A percentile compares a stretch with the other conserved stretches of the same genome.
Conservation (phyloP, 2,113 vertebrate species). For the Salminus brasiliensis region DNA sequence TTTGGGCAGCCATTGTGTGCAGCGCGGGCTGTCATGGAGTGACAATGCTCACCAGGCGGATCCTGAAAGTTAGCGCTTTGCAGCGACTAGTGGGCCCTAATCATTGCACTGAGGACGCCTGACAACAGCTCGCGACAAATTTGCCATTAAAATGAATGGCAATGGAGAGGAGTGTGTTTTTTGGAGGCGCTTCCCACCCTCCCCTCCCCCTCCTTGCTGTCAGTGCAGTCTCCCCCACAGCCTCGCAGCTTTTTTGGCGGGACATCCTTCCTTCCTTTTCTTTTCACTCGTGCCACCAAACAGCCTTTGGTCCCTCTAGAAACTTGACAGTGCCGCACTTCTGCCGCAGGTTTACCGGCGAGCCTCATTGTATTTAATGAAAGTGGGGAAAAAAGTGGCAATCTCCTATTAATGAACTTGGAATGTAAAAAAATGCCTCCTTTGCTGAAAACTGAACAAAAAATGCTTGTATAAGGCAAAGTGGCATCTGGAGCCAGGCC, state of each 20-base stretch:
- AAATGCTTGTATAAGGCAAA: conserved; percentile 75
- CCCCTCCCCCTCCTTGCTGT: conserved; percentile 22
- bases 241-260: conserved; percentile 66
- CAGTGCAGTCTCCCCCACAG: conserved; percentile 61
- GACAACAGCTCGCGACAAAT: conserved; percentile 75
- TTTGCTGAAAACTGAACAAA: conserved; percentile 76
- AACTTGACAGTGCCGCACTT: conserved; percentile 71
- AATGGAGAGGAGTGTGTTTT: conserved; percentile 65
- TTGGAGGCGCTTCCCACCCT: conserved; percentile 54
- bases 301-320: conserved; percentile 74
- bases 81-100: conserved; percentile 76
- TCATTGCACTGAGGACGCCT: conserved; percentile 75
- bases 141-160: conserved; percentile 80
- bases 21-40: conserved; percentile 73
- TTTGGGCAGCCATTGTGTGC: conserved; percentile 77
- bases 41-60: conserved; percentile 73
- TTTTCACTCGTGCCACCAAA: conserved; percentile 71
- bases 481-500: conserved; percentile 71
- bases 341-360: conserved; percentile 69
- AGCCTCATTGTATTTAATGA: conserved; percentile 81
- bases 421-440: conserved; percentile 68
- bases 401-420: conserved; percentile 81
- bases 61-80: conserved; percentile 76
- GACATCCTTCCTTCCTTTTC: conserved; percentile 57
- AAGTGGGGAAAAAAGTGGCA: conserved; percentile 75